phyloP scores from a whole-genome alignment of 2,797 vertebrate species.

The Toxotes lorentzi region DNA sequence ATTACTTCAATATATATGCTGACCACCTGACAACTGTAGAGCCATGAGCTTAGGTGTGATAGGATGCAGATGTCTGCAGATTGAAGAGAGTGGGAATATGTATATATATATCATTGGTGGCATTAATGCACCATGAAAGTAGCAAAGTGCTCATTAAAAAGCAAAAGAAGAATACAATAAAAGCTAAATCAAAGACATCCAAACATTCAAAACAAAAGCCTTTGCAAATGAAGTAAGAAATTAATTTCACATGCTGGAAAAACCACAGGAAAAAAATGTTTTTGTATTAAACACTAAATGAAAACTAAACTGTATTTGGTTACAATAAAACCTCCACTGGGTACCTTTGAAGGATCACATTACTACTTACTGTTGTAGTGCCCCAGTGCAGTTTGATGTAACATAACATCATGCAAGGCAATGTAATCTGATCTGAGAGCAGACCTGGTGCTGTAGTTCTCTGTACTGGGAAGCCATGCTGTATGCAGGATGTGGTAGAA shows the following conservation, averaged over 20 bases:
- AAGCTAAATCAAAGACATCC: not conserved
- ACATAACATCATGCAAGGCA: not conserved
- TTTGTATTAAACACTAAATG: not conserved
- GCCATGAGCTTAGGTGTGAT: no score
- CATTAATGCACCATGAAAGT: not conserved
- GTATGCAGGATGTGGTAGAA: not conserved
- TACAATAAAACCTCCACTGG: not conserved
- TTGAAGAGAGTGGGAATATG: not conserved
- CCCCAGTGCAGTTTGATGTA: not conserved
- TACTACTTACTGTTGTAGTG: not conserved
- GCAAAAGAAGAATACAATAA: not conserved
- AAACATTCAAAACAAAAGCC: not conserved
- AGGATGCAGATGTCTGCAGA: slow-evolving; percentile 9
- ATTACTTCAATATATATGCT: not conserved
- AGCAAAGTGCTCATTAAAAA: not conserved
- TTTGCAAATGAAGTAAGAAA: not conserved
- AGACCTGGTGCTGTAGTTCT: not conserved
- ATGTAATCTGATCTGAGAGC: slow-evolving; percentile 2
- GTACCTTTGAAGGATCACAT: not conserved
- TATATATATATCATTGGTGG: not conserved
- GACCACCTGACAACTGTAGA: not conserved
- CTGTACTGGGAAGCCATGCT: not conserved
- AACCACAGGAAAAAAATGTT: not conserved
- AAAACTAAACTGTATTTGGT: not conserved
- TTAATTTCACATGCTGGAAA: not conserved